phyloP scores from a whole-genome alignment of 2,113 vertebrate species.

The Rana temporaria region DNA sequence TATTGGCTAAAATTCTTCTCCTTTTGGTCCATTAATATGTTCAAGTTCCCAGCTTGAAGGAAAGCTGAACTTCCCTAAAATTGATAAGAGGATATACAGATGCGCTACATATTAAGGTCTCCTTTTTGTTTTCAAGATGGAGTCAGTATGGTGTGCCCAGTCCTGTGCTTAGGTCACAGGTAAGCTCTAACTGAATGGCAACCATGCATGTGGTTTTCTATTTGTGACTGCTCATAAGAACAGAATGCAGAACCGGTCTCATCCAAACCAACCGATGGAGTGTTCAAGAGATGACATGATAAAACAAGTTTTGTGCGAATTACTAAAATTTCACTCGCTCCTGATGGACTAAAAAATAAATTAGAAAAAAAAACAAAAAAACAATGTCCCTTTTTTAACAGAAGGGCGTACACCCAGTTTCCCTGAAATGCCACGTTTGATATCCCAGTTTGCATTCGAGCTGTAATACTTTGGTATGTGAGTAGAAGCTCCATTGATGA shows the following conservation, averaged over 20 bases:
- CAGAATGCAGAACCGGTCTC: neutral
- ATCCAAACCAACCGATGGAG: neutral
- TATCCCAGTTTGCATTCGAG: neutral
- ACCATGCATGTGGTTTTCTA: neutral
- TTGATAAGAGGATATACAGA: neutral
- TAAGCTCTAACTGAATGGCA: neutral
- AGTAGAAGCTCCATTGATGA: neutral
- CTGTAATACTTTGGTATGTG: conserved; percentile 53
- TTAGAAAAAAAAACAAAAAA: conserved; percentile 31
- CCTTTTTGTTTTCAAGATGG: neutral
- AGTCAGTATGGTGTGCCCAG: neutral
- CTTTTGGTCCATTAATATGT: neutral
- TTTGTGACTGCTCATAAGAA: neutral
- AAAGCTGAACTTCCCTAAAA: neutral
- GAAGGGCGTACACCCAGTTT: neutral
- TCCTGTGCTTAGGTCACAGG: neutral
- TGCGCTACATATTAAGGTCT: neutral
- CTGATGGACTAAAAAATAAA: conserved; percentile 40
- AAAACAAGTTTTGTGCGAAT: neutral
- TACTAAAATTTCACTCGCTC: neutral
- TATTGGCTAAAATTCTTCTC: neutral
- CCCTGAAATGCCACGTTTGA: neutral
- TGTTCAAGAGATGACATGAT: neutral
- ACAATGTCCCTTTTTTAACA: conserved; percentile 40
- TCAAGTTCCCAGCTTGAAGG: neutral